Evolutionary conservation across 2,113 vertebrate species (phyloP), one percentile per base, ranked within the genome.

Genomic region (Pseudorasbora parva): DNA sequence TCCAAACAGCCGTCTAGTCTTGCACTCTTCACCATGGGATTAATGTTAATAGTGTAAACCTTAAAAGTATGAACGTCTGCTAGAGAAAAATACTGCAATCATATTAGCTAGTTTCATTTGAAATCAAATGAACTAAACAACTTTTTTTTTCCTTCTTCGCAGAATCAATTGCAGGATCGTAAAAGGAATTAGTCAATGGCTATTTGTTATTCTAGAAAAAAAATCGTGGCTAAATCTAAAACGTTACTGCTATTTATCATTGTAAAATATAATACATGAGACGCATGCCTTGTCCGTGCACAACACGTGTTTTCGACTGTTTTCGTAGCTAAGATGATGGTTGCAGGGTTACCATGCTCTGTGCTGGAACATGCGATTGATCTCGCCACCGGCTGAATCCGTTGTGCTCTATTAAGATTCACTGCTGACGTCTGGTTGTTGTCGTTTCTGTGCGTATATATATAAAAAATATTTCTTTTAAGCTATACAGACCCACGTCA

Each of bases 401-500:
- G 54, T 86, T 91, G 88, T 93, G 90, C 90, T 91, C 69, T 86
- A 87, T 87, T 86, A 88, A 78, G 60, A 90, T 77, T 76, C 75
- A 43, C 59, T 87, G 37, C 78, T 82, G 56, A 83, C 27, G 1
- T 92, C 85, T 81, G 77, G 43, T 87, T 88, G 74, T 88, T 51
- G 71, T 74, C 74, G 69, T 86, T 83, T 89, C 81, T 89, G 86
- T 90, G 86, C 87, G 86, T 89, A 68, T 85, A 74, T 74, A 37
- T 37, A 37, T 37, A 49, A 92, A 92, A 92, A 94, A 92, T 90
- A 91, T 87, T 83, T 90, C n/a, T 41, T 84, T 86, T 90, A 90
- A 88, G 88, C 88, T 88, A 86, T 87, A 90, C 86, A 92, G 88
- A 93, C 89, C 91, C 78, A 83, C 89, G 90, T 91, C 76, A 89